Conservation (phyloP, 2,888 invertebrate species). For the Alentia gelatinosa region DNA sequence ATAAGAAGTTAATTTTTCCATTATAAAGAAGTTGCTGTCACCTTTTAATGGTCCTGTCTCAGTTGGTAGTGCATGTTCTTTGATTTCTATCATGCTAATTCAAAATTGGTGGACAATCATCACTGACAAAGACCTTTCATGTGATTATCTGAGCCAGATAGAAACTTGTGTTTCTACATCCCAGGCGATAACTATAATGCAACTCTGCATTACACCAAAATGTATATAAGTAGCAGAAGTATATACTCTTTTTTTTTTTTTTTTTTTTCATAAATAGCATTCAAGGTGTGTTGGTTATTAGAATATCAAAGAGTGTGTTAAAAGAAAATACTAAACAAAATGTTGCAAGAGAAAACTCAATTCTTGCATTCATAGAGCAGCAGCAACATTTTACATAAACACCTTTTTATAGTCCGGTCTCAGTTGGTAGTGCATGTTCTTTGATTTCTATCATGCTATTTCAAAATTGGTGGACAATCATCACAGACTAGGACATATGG, state of each 20-base stretch:
- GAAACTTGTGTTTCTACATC: too few species aligned
- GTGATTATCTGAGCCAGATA: too few species aligned
- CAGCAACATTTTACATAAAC: background rate
- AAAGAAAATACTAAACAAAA: background rate
- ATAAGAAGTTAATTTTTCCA: too few species aligned
- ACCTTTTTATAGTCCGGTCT: conserved; percentile 55
- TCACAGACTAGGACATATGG: conserved; percentile 63
- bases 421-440: conserved; percentile 68
- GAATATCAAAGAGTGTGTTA: background rate
- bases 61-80: conserved; percentile 51
- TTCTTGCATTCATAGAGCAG: background rate
- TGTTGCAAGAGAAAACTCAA: background rate
- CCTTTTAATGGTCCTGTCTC: background rate
- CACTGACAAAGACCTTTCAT: too few species aligned
- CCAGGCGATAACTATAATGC: too few species aligned
- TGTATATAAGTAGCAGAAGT: too few species aligned
- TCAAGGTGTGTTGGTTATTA: too few species aligned
- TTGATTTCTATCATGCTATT: conserved; percentile 60
- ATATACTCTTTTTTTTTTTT: too few species aligned
- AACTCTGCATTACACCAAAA: too few species aligned
- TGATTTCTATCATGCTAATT: background rate
- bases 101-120: conserved; percentile 31
- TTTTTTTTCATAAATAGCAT: too few species aligned
- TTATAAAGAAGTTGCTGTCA: too few species aligned
- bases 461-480: conserved; percentile 59